Conservation (phyloP, 2,797 vertebrate species). For the Valencia hispanica region DNA sequence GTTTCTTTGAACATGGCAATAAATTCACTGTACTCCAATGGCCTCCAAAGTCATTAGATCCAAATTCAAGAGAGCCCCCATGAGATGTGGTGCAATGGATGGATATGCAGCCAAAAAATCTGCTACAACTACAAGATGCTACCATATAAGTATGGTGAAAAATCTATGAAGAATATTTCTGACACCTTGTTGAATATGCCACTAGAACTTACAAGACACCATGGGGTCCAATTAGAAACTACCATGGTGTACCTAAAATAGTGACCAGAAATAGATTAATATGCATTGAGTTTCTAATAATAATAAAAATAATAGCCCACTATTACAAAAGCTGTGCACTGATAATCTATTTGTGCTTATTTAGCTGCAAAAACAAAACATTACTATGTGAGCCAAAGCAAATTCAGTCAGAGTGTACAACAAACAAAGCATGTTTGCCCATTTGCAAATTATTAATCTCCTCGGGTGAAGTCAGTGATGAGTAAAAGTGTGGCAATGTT, state of each 20-base stretch:
- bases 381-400: conserved; percentile 59
- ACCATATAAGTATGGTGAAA: background rate
- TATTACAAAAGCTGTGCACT: conserved; percentile 36
- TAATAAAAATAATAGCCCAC: conserved; percentile 3
- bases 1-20: background rate
- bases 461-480: conserved; percentile 66
- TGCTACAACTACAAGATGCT: background rate
- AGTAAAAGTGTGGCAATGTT: conserved; percentile 63
- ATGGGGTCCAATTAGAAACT: background rate
- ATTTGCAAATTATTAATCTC: conserved; percentile 72
- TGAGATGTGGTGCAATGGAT: background rate
- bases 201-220: background rate
- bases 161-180: background rate
- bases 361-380: conserved; percentile 61
- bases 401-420: conserved; percentile 61
- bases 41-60: background rate
- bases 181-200: background rate
- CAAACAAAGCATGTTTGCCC: conserved; percentile 71
- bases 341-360: conserved; percentile 62
- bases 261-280: conserved; percentile 14
- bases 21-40: background rate
- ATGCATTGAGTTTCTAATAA: conserved; percentile 14
- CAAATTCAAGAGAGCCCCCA: background rate
- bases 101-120: background rate
- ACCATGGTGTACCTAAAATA: background rate